These are phyloP conservation scores for Crocallis elinguaria DNA, from an alignment of 2,888 invertebrate genomes.

Conservation along the genomic window DNA sequence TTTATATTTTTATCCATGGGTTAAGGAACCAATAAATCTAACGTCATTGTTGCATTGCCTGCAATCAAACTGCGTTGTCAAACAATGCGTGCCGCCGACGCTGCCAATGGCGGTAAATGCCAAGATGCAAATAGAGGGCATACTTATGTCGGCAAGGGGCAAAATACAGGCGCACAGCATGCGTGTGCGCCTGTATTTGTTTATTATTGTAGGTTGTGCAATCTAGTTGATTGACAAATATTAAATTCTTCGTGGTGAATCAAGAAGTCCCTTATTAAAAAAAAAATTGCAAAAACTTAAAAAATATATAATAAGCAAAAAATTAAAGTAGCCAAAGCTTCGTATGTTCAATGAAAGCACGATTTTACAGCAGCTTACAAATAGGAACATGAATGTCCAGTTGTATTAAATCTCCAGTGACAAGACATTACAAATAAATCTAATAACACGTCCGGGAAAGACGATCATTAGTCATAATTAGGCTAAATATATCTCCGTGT, in stretches of 20 bases:
- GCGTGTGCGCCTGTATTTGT: conserved; percentile 29
- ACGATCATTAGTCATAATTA: conserved; percentile 23
- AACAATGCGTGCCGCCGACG: conserved; percentile 1
- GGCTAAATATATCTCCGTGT: neutral
- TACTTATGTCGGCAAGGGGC: conserved; percentile 40
- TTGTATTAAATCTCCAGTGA: conserved; percentile 9
- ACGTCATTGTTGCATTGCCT: neutral
- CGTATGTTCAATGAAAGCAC: no score
- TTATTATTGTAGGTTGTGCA: conserved; percentile 2
- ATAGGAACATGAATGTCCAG: conserved; percentile 10
- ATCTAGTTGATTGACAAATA: neutral
- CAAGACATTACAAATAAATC: conserved; percentile 12
- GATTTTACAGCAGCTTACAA: neutral
- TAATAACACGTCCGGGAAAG: neutral
- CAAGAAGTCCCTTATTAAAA: no score
- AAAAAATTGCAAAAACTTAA: no score
- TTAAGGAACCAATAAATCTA: conserved; percentile 28
- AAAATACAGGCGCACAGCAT: conserved; percentile 34
- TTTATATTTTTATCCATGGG: neutral
- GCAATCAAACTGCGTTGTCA: conserved; percentile 7
- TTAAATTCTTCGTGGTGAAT: no score
- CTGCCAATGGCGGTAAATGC: conserved; percentile 28
- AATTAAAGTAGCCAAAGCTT: no score
- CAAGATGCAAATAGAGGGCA: conserved; percentile 35
- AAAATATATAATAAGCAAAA: no score